A percentile compares a stretch with the other conserved stretches of the same genome.
Conservation (phyloP, 23 tunicate species). For the Clavelina lepadiformis region DNA sequence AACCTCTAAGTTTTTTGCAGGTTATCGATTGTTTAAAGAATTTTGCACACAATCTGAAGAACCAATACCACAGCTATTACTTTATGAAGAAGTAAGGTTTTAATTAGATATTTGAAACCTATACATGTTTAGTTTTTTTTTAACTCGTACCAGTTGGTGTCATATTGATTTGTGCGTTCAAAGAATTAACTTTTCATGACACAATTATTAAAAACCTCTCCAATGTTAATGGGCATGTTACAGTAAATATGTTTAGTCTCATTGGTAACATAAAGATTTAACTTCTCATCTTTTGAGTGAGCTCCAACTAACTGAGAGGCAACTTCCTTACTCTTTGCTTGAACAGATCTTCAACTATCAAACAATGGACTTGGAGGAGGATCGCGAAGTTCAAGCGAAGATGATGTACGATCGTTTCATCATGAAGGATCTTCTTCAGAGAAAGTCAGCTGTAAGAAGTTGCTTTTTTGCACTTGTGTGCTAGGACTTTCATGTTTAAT, state of each 20-base stretch:
- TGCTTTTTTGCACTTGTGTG: too few relatives aligned
- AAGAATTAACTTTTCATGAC: too few relatives aligned
- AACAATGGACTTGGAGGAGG: slow-evolving; percentile 52
- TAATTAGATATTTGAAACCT: neutral
- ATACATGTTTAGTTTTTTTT: neutral
- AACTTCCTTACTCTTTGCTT: slow-evolving; percentile 6
- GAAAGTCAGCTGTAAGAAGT: slow-evolving; percentile 26
- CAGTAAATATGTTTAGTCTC: neutral
- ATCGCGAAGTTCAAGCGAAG: slow-evolving; percentile 48
- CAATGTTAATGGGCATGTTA: too few relatives aligned
- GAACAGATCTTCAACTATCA: slow-evolving; percentile 56
- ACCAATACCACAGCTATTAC: slow-evolving; percentile 62
- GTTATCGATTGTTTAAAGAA: slow-evolving; percentile 72
- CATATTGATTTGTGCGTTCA: neutral
- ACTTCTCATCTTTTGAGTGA: too few relatives aligned
- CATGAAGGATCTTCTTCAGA: slow-evolving; percentile 26
- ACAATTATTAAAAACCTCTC: too few relatives aligned
- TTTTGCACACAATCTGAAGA: slow-evolving; percentile 65
- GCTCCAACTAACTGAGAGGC: too few relatives aligned
- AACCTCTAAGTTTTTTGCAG: slow-evolving; percentile 26
- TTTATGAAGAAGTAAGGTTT: slow-evolving; percentile 74
- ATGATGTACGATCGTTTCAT: slow-evolving; percentile 48
- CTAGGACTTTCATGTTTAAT: neutral
- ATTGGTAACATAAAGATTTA: too few relatives aligned
- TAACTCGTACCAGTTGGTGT: too few relatives aligned